Evolutionary conservation across 2,888 invertebrate species (phyloP).

Genomic region (Calameuta idolon): DNA sequence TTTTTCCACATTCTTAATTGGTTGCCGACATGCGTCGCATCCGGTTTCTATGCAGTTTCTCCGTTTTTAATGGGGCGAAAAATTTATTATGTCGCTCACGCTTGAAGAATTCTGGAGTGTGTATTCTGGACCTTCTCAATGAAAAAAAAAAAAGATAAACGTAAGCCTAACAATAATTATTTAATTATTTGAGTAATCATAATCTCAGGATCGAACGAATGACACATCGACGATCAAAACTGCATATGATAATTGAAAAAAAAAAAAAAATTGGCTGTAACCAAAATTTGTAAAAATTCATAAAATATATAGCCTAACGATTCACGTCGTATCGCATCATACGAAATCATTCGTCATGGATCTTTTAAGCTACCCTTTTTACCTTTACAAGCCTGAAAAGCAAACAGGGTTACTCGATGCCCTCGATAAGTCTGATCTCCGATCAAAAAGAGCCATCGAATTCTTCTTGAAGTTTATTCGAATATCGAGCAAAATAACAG

Average conservation of each 20-base stretch:
- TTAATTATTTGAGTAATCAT: not conserved
- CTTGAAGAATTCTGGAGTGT: not conserved
- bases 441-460: not conserved
- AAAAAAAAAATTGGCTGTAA: not conserved
- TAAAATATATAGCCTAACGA: not conserved
- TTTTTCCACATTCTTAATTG: not conserved
- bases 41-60: not conserved
- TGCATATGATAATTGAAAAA: not conserved
- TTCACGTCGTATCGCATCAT: not conserved
- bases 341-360: not conserved
- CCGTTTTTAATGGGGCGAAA: not conserved
- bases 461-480: not conserved
- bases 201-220: not conserved
- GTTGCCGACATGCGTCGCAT: not conserved
- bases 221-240: not conserved
- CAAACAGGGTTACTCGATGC: not conserved
- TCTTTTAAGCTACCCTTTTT: not conserved
- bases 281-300: not conserved
- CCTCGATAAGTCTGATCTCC: not conserved
- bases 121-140: not conserved
- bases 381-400: not conserved
- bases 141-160: not conserved
- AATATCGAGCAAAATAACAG: not conserved
- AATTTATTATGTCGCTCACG: not conserved
- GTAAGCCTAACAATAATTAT: not conserved